Conservation (phyloP, 2,797 vertebrate species). For the Tympanoctomys barrerae region DNA sequence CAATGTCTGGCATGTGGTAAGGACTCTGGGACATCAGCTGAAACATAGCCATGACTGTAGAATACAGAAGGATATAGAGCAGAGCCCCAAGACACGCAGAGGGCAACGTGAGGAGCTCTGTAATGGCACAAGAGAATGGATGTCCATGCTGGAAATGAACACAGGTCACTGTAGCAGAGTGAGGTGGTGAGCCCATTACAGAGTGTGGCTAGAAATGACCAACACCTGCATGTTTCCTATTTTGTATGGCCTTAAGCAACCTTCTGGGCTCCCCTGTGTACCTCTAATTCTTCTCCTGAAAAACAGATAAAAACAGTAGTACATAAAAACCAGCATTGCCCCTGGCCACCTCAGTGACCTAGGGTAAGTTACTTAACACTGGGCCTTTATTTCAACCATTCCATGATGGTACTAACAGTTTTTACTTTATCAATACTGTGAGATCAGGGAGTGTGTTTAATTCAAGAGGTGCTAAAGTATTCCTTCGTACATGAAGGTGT, state of each 20-base stretch:
- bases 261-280: not conserved
- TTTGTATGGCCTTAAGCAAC: not conserved
- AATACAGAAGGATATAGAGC: not conserved
- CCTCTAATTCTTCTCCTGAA: not conserved
- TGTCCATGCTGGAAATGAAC: not conserved
- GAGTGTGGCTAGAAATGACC: not conserved
- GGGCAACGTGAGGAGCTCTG: not conserved
- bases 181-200: not conserved
- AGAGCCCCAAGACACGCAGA: not conserved
- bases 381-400: not conserved
- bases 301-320: not conserved
- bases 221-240: not conserved
- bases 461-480: not conserved
- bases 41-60: not conserved
- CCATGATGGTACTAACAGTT: not conserved
- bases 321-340: not conserved
- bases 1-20: not conserved
- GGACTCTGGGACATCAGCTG: not conserved
- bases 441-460: not conserved
- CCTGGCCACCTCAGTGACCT: not conserved
- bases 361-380: not conserved
- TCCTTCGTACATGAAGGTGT: not conserved
- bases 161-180: not conserved
- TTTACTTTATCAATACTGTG: not conserved
- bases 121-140: not conserved